Evolutionary conservation across 2,113 vertebrate genomes (phyloP).

Genomic region (Globicephala melas): DNA sequence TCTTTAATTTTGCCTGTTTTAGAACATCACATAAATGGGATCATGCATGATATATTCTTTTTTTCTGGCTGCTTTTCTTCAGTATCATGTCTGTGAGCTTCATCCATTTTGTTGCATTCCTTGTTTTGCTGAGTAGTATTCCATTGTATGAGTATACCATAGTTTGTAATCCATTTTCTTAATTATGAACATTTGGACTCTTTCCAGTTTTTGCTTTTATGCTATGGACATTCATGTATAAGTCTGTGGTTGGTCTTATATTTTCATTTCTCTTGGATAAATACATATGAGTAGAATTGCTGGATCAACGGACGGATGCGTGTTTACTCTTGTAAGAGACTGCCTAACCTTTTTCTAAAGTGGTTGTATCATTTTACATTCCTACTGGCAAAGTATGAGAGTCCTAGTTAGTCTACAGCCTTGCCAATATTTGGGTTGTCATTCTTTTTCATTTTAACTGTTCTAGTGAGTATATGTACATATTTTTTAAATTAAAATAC

Average conservation of each 20-base stretch:
- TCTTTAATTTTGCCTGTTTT: background rate
- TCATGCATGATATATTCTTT: background rate
- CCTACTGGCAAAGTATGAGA: background rate
- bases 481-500: background rate
- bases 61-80: background rate
- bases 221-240: background rate
- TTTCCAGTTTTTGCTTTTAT: slow-evolving; percentile 11
- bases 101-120: background rate
- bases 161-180: background rate
- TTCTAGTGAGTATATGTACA: background rate
- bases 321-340: background rate
- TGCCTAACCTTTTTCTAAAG: background rate
- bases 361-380: background rate
- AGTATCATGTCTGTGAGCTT: background rate
- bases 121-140: background rate
- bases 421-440: background rate
- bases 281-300: background rate
- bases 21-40: background rate
- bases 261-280: slow-evolving; percentile 24
- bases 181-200: background rate
- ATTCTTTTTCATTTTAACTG: background rate
- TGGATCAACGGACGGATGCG: background rate
- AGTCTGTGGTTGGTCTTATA: background rate
- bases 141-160: background rate
- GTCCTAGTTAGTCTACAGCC: background rate